Evolutionary conservation across 2,888 invertebrate genomes (phyloP).

Genomic region (Acleris emargana): DNA sequence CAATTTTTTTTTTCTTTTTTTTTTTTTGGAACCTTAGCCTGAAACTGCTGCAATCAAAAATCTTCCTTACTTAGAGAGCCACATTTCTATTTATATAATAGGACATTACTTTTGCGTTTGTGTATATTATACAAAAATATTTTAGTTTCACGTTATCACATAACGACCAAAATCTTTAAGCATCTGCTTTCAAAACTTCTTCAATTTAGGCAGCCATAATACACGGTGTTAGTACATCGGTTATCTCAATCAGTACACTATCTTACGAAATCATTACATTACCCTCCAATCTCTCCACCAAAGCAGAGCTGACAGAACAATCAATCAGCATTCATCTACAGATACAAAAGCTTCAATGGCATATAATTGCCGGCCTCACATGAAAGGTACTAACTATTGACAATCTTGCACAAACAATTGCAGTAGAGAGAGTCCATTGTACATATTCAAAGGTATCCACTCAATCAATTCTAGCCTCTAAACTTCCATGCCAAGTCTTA

Average conservation of each 20-base stretch:
- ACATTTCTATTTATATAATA: too few relatives aligned
- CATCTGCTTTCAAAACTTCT: too few relatives aligned
- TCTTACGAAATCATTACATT: slow-evolving; percentile 18
- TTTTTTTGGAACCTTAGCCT: too few relatives aligned
- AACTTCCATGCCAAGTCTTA: not conserved
- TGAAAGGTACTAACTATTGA: slow-evolving; percentile 48
- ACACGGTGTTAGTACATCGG: too few relatives aligned
- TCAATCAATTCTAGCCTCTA: slow-evolving; percentile 25
- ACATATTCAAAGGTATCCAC: slow-evolving; percentile 49
- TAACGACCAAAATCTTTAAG: too few relatives aligned
- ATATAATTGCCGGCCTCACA: slow-evolving; percentile 34
- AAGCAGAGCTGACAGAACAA: slow-evolving; percentile 15
- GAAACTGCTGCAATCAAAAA: too few relatives aligned
- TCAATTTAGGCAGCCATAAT: too few relatives aligned
- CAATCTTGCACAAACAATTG: slow-evolving; percentile 54
- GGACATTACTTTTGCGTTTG: too few relatives aligned
- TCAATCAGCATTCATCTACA: slow-evolving; percentile 31
- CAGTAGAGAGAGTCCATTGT: slow-evolving; percentile 67
- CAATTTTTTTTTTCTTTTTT: too few relatives aligned
- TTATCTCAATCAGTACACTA: not conserved
- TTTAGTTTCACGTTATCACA: too few relatives aligned
- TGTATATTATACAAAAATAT: too few relatives aligned
- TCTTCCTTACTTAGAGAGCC: too few relatives aligned
- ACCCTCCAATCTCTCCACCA: slow-evolving; percentile 5
- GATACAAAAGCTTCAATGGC: slow-evolving; percentile 28